Evolutionary conservation across 2,113 vertebrate species (phyloP).

Genomic region (Pteropus alecto): DNA sequence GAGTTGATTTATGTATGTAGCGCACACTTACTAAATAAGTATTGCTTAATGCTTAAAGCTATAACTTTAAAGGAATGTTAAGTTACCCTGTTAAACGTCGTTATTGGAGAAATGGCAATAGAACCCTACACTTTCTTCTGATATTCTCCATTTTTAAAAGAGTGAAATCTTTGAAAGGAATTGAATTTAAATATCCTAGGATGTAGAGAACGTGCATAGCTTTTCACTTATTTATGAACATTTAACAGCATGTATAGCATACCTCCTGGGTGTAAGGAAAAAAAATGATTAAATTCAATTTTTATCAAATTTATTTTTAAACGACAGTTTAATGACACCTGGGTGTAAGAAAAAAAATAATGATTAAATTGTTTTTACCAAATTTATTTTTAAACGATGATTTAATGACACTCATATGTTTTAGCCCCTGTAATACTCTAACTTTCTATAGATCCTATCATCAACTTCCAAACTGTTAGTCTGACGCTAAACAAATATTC

Average conservation of each 20-base stretch:
- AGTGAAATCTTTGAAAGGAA: background rate
- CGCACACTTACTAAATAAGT: background rate
- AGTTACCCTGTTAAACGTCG: background rate
- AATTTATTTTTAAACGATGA: background rate
- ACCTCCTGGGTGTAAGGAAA: background rate
- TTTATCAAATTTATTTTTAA: too few relatives aligned
- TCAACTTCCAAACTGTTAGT: background rate
- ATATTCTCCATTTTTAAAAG: background rate
- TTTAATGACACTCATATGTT: background rate
- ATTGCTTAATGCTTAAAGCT: background rate
- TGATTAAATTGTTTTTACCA: background rate
- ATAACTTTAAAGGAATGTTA: background rate
- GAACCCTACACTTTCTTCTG: background rate
- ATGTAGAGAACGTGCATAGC: rapidly evolving
- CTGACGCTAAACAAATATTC: background rate
- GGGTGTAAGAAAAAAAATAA: background rate
- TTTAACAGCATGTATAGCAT: background rate
- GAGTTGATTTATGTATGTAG: background rate
- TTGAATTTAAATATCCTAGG: background rate
- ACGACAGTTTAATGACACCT: too few relatives aligned
- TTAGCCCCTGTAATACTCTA: background rate
- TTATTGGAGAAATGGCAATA: background rate
- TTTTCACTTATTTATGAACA: background rate
- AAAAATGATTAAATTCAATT: too few relatives aligned
- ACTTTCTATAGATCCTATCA: background rate